These are phyloP conservation scores for Odontamblyopus rebecca DNA, from an alignment of 2,797 vertebrate species.

Conservation along the genomic window DNA sequence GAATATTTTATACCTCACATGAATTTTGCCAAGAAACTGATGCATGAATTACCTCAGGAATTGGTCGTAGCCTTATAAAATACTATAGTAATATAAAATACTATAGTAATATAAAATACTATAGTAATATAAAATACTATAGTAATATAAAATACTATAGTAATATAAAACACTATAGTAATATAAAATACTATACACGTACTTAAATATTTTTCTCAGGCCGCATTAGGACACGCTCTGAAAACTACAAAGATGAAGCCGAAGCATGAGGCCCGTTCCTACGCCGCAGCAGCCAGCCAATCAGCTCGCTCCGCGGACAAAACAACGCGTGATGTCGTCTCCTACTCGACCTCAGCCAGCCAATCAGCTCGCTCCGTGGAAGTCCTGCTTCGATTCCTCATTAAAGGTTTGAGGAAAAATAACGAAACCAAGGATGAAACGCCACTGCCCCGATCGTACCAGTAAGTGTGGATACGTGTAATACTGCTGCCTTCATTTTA, in stretches of 20 bases:
- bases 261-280: conserved; percentile 78
- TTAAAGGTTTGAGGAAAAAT: conserved; percentile 67
- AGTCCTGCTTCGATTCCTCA: conserved; percentile 77
- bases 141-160: too few relatives aligned
- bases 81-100: too few relatives aligned
- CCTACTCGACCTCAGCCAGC: conserved; percentile 82
- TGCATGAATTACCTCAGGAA: too few relatives aligned
- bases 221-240: conserved; percentile 80
- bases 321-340: conserved; percentile 71
- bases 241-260: conserved; percentile 45
- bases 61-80: too few relatives aligned
- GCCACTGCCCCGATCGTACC: conserved; percentile 71
- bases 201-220: conserved; percentile 60
- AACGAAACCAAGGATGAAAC: conserved; percentile 44
- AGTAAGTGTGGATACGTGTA: conserved; percentile 51
- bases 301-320: conserved; percentile 71
- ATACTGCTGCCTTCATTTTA: too few relatives aligned
- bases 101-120: too few relatives aligned
- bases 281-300: conserved; percentile 82
- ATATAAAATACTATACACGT: too few relatives aligned
- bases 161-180: too few relatives aligned
- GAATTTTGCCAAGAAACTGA: too few relatives aligned
- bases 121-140: too few relatives aligned
- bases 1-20: too few relatives aligned
- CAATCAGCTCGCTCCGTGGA: conserved; percentile 77